These are phyloP conservation scores for Ciona savignyi DNA, from an alignment of 23 tunicate genomes.

Conservation along the genomic window DNA sequence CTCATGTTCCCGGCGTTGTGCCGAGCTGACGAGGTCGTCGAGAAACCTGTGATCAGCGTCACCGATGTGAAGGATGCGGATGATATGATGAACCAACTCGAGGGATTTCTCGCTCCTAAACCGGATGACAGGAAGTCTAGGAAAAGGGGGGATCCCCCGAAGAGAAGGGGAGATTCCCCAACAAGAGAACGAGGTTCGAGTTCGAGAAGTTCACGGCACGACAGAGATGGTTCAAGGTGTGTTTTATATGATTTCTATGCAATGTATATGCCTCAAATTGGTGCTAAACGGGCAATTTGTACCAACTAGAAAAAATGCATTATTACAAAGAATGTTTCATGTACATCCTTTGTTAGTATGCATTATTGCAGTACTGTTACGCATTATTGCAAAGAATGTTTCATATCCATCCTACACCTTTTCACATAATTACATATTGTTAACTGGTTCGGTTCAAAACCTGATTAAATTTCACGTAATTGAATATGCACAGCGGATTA, in stretches of 20 bases:
- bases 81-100: constrained; percentile 63
- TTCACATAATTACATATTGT: too few relatives aligned
- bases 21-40: constrained; percentile 42
- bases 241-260: neutral
- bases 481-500: too few relatives aligned
- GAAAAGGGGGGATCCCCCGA: constrained; percentile 7
- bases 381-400: too few relatives aligned
- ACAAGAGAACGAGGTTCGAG: neutral
- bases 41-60: neutral
- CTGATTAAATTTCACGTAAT: too few relatives aligned
- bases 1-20: constrained; percentile 81
- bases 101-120: constrained; percentile 13
- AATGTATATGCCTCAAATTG: neutral
- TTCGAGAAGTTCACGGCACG: constrained; percentile 3
- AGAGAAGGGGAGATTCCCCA: neutral
- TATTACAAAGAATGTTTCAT: too few relatives aligned
- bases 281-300: neutral
- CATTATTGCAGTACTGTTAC: too few relatives aligned
- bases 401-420: too few relatives aligned
- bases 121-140: neutral
- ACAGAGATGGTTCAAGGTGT: constrained; percentile 13
- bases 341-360: too few relatives aligned
- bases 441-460: too few relatives aligned
- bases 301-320: too few relatives aligned
- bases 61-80: constrained; percentile 35